phyloP scores from a whole-genome alignment of 2,888 invertebrate genomes.

The Spodoptera picta region DNA sequence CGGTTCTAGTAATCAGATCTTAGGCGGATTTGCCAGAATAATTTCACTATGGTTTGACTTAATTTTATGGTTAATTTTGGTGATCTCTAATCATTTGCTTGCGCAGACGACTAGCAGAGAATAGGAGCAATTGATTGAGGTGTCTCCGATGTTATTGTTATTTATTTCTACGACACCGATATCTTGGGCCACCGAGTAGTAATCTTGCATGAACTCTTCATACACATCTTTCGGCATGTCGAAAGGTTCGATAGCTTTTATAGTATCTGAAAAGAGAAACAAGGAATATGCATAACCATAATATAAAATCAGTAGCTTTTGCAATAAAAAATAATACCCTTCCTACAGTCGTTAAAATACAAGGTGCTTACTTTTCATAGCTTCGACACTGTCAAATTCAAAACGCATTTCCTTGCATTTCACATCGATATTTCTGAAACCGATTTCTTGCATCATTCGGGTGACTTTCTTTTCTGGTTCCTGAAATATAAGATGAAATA shows the following conservation, averaged over 20 bases:
- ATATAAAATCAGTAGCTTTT: no score
- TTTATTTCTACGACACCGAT: constrained; percentile 39
- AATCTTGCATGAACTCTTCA: constrained; percentile 49
- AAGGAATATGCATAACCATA: no score
- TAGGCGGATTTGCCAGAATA: constrained; percentile 28
- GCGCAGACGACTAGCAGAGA: constrained; percentile 41
- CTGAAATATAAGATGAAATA: constrained; percentile 36
- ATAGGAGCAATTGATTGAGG: constrained; percentile 40
- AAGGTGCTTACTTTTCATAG: constrained; percentile 48
- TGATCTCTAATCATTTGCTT: constrained; percentile 31
- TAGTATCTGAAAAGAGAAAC: constrained; percentile 40
- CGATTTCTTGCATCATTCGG: constrained; percentile 85
- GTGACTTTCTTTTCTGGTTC: constrained; percentile 87
- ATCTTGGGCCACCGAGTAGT: constrained; percentile 39
- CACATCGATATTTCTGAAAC: constrained; percentile 90
- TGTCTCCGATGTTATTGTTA: constrained; percentile 32
- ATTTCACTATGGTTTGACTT: constrained; percentile 32
- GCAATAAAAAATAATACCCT: no score
- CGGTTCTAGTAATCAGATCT: constrained; percentile 41
- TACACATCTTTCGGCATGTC: constrained; percentile 54
- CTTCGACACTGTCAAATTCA: constrained; percentile 36
- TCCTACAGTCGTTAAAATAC: no score
- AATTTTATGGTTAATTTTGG: not conserved
- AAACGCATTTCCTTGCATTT: constrained; percentile 66
- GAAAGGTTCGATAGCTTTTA: constrained; percentile 54